Evolutionary conservation across 2,113 vertebrate genomes (phyloP).

Genomic region (Psettodes erumei): DNA sequence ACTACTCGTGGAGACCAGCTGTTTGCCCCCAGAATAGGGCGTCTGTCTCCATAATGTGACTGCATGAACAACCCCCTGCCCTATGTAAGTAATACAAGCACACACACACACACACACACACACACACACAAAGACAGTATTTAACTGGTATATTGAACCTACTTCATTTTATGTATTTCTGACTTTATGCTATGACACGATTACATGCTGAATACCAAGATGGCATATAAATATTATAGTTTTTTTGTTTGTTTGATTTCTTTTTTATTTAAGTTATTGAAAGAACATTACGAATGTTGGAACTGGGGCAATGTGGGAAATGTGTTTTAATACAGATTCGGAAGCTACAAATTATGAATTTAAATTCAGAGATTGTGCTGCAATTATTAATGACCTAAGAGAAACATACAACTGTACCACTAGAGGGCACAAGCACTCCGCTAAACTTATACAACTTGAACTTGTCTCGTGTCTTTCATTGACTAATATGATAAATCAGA

Average conservation of each 20-base stretch:
- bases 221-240: background rate
- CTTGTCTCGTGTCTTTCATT: constrained; percentile 1
- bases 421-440: constrained; percentile 61
- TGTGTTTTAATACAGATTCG: background rate
- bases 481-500: constrained; percentile 12
- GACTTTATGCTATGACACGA: background rate
- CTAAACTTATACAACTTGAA: background rate
- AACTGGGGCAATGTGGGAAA: no score
- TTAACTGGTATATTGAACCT: background rate
- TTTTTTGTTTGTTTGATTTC: background rate
- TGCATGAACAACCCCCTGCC: background rate
- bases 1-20: background rate
- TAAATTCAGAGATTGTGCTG: background rate
- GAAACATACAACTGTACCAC: constrained; percentile 26
- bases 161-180: no score
- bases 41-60: background rate
- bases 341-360: background rate
- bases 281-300: no score
- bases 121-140: background rate
- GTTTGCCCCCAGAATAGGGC: background rate
- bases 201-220: background rate
- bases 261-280: no score
- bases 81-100: background rate
- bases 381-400: background rate
- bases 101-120: background rate